Conservation (phyloP, 2,113 vertebrate genomes). For the Oostethus manadensis region DNA sequence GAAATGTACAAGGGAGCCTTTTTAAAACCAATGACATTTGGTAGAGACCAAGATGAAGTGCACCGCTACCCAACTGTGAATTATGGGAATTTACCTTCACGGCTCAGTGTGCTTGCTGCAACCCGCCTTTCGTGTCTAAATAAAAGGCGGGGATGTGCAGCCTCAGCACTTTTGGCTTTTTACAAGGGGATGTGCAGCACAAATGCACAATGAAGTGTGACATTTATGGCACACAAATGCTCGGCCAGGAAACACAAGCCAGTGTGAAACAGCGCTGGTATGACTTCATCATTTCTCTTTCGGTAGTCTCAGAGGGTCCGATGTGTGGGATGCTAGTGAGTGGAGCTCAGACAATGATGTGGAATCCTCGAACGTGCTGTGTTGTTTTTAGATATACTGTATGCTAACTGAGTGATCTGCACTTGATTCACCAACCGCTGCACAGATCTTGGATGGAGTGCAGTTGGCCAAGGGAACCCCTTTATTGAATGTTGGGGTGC, state of each 20-base stretch:
- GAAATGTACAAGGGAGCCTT: slow-evolving; percentile 54
- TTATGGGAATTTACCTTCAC: slow-evolving; percentile 98
- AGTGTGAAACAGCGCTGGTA: slow-evolving; percentile 10
- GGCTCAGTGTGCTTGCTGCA: slow-evolving; percentile 81
- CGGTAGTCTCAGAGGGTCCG: too few species aligned
- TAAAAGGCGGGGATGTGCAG: slow-evolving; percentile 86
- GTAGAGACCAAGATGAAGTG: slow-evolving; percentile 77
- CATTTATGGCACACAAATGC: slow-evolving; percentile 65
- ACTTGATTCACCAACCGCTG: not conserved
- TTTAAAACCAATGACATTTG: slow-evolving; percentile 82
- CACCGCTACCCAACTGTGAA: slow-evolving; percentile 85
- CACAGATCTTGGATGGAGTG: slow-evolving; percentile 11
- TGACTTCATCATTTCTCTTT: too few species aligned
- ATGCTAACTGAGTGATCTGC: not conserved
- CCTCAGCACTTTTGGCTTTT: slow-evolving; percentile 85
- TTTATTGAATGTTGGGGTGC: slow-evolving; percentile 4
- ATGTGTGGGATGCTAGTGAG: too few species aligned
- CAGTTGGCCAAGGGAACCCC: not conserved
- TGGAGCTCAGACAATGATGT: too few species aligned
- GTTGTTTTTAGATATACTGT: not conserved
- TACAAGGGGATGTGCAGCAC: slow-evolving; percentile 74
- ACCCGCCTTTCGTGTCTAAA: slow-evolving; percentile 86
- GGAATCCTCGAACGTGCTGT: not conserved
- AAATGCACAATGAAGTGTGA: slow-evolving; percentile 66
- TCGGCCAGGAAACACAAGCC: slow-evolving; percentile 21